These are phyloP conservation scores for Athrips mouffetella DNA, from an alignment of 2,888 invertebrate genomes.

Conservation along the genomic window DNA sequence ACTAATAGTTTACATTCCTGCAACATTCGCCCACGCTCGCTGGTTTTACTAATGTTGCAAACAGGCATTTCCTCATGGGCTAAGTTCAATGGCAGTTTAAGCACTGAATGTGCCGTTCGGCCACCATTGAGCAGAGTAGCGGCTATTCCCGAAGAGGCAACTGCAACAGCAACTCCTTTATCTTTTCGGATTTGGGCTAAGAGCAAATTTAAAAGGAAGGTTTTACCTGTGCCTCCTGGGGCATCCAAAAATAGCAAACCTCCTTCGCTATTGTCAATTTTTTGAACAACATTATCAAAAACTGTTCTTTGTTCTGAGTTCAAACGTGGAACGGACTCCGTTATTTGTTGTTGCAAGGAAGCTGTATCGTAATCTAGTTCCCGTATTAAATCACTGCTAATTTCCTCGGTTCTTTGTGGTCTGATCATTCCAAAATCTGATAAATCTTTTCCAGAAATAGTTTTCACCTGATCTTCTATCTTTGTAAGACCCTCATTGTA, in stretches of 20 bases:
- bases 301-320: slow-evolving; percentile 21
- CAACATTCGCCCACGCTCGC: slow-evolving; percentile 19
- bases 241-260: slow-evolving; percentile 22
- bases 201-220: slow-evolving; percentile 21
- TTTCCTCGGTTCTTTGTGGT: slow-evolving; percentile 23
- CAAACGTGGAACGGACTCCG: slow-evolving; percentile 21
- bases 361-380: slow-evolving; percentile 24
- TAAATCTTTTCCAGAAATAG: slow-evolving; percentile 24
- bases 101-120: slow-evolving; percentile 18
- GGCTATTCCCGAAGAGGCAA: slow-evolving; percentile 22
- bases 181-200: slow-evolving; percentile 22
- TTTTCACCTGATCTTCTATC: slow-evolving; percentile 25
- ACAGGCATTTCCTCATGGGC: slow-evolving; percentile 23
- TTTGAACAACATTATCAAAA: slow-evolving; percentile 19
- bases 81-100: slow-evolving; percentile 23
- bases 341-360: slow-evolving; percentile 23
- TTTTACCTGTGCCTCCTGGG: slow-evolving; percentile 23
- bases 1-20: slow-evolving; percentile 23
- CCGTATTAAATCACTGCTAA: slow-evolving; percentile 23
- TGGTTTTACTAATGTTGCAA: slow-evolving; percentile 26
- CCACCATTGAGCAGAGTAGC: slow-evolving; percentile 17
- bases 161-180: slow-evolving; percentile 24
- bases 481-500: slow-evolving; percentile 25
- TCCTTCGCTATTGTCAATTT: slow-evolving; percentile 20
- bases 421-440: slow-evolving; percentile 28